Evolutionary conservation across 1,140 invertebrate species (phyloP), one percentile per base, ranked within the genome.

Genomic region (Neomicropteryx cornuta): DNA sequence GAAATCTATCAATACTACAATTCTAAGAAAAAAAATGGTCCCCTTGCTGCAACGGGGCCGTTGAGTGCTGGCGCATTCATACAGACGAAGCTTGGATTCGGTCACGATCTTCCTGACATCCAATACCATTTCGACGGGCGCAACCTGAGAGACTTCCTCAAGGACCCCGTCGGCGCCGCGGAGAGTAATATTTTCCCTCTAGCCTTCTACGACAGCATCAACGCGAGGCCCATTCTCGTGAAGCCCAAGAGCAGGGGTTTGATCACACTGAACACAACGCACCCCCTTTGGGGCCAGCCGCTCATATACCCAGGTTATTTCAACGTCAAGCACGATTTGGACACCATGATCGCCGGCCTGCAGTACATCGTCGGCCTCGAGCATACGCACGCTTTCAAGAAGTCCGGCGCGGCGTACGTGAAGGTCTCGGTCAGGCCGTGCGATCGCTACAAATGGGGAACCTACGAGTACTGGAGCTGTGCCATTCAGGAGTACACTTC

Each of bases 301-400:
- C 62, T 81, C 20, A 85, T 96, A 27, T 78, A 84, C 52, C 75
- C 89, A 1, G 82, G 84, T 47, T 90, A 88, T 52, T 78, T 84
- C 29, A 62, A 67, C 11, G 58, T 76, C 51, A 60, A 70, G 22
- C 66, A 75, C 29, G 82, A 86, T 46, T 44, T 81, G 23, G 68
- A 77, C 41, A 58, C 72, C 3, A 56, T 81, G 8, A 56, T 81
- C 0, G 61, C 69, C 18, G 79, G 74, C 1, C 61, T 80, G 1
- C 62, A 71, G 35, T 65, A 64, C 28, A 64, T 66, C 0, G 47
- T 77, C 16, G 56, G 66, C 20, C 45, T 86, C 28, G 60, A 71
- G 46, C 52, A 74, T 2, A 79, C 77, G 4, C 53, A 66, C 29
- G 59, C 72, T 0, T 78, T 85, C 51, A 60, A 67, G 51, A 55